Evolutionary conservation across 2,888 invertebrate genomes (phyloP).

Genomic region (Drosophila quinaria): DNA sequence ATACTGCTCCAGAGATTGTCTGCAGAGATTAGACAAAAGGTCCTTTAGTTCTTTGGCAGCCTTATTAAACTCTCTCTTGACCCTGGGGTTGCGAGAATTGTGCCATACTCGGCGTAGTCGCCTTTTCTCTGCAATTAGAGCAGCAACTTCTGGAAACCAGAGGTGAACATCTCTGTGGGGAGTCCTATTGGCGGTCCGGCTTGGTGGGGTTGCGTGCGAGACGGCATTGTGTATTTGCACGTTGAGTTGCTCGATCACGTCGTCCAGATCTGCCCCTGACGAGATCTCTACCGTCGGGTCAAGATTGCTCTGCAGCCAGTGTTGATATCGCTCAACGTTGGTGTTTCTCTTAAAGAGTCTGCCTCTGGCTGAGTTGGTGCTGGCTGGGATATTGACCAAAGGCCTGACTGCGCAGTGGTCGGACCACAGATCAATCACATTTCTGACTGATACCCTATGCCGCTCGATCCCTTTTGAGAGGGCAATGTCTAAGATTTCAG

Average conservation of each 20-base stretch:
- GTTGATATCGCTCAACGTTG: background rate
- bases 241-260: background rate
- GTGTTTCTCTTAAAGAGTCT: background rate
- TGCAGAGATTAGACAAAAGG: too few relatives aligned
- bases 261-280: background rate
- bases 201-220: background rate
- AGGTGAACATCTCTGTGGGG: background rate
- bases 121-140: constrained; percentile 5
- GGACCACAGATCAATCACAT: background rate
- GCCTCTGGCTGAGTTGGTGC: background rate
- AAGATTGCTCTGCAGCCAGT: background rate
- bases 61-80: background rate
- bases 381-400: background rate
- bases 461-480: too few relatives aligned
- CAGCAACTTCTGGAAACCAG: background rate
- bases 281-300: background rate
- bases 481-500: too few relatives aligned
- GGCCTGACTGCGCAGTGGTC: constrained; percentile 10
- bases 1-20: background rate
- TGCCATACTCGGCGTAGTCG: constrained; percentile 2
- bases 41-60: background rate
- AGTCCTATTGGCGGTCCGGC: background rate
- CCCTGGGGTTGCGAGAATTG: constrained; percentile 1
- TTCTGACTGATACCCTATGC: background rate
- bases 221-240: background rate